phyloP scores from a whole-genome alignment of 30 jellyfish, hydroid and myxozoan species.

The Pseudorhiza aurosa region DNA sequence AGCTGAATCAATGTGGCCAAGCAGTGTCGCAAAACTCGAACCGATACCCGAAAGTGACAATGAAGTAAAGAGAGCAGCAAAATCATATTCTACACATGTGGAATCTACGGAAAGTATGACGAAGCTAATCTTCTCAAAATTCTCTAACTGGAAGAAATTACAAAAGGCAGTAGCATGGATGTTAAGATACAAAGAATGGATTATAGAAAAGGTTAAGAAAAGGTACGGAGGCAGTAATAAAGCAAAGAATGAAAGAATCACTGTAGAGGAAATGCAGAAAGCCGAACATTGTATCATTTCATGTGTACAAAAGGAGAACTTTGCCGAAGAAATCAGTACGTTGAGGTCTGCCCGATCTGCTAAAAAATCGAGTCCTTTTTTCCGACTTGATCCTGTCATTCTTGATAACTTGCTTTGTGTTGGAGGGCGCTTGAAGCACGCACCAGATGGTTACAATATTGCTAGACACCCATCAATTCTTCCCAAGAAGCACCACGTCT shows the following conservation, averaged over 20 bases:
- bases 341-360: too few species aligned
- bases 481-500: conserved; percentile 37
- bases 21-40: background rate
- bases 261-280: conserved; percentile 28
- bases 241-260: background rate
- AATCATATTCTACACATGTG: background rate
- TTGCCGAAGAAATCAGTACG: conserved; percentile 27
- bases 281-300: conserved; percentile 30
- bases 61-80: conserved; percentile 41
- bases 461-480: conserved; percentile 21
- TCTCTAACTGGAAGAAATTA: conserved; percentile 35
- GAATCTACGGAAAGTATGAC: conserved; percentile 2
- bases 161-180: conserved; percentile 64
- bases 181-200: conserved; percentile 47
- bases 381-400: conserved; percentile 24
- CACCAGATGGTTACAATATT: conserved; percentile 17
- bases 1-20: conserved; percentile 11
- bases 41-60: conserved; percentile 39
- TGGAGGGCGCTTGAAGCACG: conserved; percentile 33
- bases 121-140: background rate
- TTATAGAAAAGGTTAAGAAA: conserved; percentile 16
- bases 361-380: conserved; percentile 28
- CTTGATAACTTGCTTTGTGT: conserved; percentile 16
- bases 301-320: conserved; percentile 43
- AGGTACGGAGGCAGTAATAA: too few species aligned